These are phyloP conservation scores for Cyclophora albipunctata DNA, from an alignment of 2,888 invertebrate genomes.

Conservation along the genomic window DNA sequence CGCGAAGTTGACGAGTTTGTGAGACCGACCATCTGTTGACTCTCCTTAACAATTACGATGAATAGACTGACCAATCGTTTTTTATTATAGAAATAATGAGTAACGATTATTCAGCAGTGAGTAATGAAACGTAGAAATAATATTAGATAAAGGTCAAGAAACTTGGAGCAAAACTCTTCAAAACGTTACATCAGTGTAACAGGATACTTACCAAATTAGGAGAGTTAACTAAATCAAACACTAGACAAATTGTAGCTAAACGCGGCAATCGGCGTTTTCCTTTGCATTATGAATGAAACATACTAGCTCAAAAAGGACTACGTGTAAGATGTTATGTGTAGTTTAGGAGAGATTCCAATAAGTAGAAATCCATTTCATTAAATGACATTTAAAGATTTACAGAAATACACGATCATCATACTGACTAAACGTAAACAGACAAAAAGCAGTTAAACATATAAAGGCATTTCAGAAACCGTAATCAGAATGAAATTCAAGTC, in stretches of 20 bases:
- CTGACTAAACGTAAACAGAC: too few relatives aligned
- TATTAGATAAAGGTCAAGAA: too few relatives aligned
- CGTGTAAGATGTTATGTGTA: background rate
- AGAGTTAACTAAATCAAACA: background rate
- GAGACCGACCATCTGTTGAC: slow-evolving; percentile 34
- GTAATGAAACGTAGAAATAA: too few relatives aligned
- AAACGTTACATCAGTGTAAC: too few relatives aligned
- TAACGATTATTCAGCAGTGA: background rate
- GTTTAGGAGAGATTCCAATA: too few relatives aligned
- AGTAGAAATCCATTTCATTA: too few relatives aligned
- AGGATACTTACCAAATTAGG: background rate
- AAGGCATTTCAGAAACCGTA: too few relatives aligned
- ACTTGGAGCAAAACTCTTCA: too few relatives aligned
- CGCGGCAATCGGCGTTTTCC: background rate
- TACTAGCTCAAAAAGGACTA: background rate
- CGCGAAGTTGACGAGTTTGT: slow-evolving; percentile 36
- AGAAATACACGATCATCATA: too few relatives aligned
- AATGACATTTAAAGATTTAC: too few relatives aligned
- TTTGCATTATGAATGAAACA: background rate
- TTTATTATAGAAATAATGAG: slow-evolving; percentile 6
- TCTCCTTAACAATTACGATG: slow-evolving; percentile 22
- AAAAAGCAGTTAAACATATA: too few relatives aligned
- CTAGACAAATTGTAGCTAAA: background rate
- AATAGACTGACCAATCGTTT: background rate
- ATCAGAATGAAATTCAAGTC: too few relatives aligned